Percentiles rank a stretch among this genome's conserved stretches.
These are phyloP conservation scores for Gisinianus flammeolus DNA, from an alignment of 2,888 invertebrate species.

Conservation along the genomic window DNA sequence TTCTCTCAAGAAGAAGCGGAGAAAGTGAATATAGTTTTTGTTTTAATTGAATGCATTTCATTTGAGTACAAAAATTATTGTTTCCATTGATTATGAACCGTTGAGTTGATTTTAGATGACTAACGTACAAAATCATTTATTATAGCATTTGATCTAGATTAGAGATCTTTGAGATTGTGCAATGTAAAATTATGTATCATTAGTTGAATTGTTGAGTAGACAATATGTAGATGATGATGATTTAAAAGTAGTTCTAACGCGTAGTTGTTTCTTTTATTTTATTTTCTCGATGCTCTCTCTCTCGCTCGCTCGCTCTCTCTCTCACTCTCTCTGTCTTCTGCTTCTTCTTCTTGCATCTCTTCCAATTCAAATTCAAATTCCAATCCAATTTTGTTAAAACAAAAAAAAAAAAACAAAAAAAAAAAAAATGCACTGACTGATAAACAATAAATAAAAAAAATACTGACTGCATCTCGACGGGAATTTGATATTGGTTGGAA, in stretches of 20 bases:
- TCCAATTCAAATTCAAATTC: slow-evolving; percentile 5
- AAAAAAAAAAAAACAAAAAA: slow-evolving; percentile 1
- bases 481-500: slow-evolving; percentile 12
- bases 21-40: too few species aligned
- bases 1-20: too few species aligned
- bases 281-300: slow-evolving; percentile 9
- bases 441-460: neutral
- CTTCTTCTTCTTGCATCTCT: slow-evolving; percentile 9
- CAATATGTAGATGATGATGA: too few species aligned
- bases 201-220: too few species aligned
- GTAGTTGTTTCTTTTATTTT: slow-evolving; percentile 25
- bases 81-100: too few species aligned
- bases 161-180: too few species aligned
- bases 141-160: too few species aligned
- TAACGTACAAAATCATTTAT: too few species aligned
- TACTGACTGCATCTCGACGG: neutral
- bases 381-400: neutral
- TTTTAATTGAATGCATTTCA: too few species aligned
- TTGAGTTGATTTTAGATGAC: too few species aligned
- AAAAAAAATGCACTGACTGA: neutral
- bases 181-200: too few species aligned
- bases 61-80: too few species aligned
- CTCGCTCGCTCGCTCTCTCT: slow-evolving; percentile 1
- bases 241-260: slow-evolving; percentile 19
- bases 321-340: neutral